Evolutionary conservation across 2,113 vertebrate genomes (phyloP), one percentile per base, ranked within the genome.

Genomic region (Paracyprichromis sp.): DNA sequence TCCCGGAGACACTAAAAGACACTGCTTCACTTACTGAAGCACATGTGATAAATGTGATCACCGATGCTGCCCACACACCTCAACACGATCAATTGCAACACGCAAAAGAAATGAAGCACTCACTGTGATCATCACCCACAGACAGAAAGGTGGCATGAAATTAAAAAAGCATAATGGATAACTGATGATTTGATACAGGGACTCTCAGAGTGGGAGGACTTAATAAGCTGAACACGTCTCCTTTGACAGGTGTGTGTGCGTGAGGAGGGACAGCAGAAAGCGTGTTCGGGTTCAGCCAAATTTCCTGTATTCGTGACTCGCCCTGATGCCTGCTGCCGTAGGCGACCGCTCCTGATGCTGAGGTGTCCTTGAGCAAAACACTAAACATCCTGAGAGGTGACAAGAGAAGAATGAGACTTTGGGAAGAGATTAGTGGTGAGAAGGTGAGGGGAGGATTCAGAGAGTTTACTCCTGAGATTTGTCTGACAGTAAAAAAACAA

Each of bases 281-380:
- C 4, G 19, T n/a, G 40, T 13, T n/a, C 1, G 26, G 36, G 6
- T 71, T 80, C 59, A 47, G n/a, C 19, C 0, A 11, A 29, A 31
- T 47, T 26, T 24, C 13, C 66, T 26, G 38, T 2, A 71, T 76
- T 50, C 16, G 5, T 76, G 71, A 36, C 52, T 54, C 9, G 2
- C 38, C n/a, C 7, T 53, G 50, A 59, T 2, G 16, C 7, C 7
- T 3, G 86, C 26, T 11, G 86, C 84, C 11, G 12, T 2, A 16
- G 84, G 73, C 36, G 17, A 63, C 81, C 2, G 34, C 43, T 52
- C 21, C 45, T 61, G 50, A 19, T 80, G 59, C 69, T 43, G 79
- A 78, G 21, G 86, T 38, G 83, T 86, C 88, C 88, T 86, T 69
- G 76, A 92, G 86, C 81, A 54, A 80, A 47, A 54, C 76, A 13